phyloP scores from a whole-genome alignment of 1,140 invertebrate genomes.

The Polypedilum pembai region DNA sequence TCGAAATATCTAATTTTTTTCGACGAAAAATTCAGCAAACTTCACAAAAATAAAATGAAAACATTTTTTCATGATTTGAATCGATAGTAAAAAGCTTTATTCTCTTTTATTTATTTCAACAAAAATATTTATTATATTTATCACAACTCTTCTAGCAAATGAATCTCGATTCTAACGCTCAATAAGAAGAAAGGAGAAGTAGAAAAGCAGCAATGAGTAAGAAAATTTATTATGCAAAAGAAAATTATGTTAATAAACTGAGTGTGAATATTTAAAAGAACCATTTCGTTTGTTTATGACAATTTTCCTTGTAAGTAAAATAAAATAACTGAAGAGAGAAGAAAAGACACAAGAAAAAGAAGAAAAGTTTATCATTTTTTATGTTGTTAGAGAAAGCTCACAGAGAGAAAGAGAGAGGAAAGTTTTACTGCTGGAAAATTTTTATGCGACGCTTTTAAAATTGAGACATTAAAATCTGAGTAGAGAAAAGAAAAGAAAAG shows the following conservation, averaged over 20 bases:
- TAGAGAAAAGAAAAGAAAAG: not conserved
- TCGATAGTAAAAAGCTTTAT: too few relatives aligned
- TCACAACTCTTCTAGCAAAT: too few relatives aligned
- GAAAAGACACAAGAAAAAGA: not conserved
- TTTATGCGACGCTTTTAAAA: constrained; percentile 9
- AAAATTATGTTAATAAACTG: constrained; percentile 19
- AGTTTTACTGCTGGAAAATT: constrained; percentile 18
- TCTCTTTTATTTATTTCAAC: too few relatives aligned
- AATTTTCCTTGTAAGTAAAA: not conserved
- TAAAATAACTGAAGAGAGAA: not conserved
- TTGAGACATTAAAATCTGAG: constrained; percentile 15
- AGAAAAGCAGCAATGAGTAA: too few relatives aligned
- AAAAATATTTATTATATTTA: too few relatives aligned
- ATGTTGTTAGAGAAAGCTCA: not conserved
- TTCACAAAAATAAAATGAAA: too few relatives aligned
- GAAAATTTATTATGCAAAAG: constrained; percentile 3
- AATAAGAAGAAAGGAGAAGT: too few relatives aligned
- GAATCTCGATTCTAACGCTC: too few relatives aligned
- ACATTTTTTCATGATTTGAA: too few relatives aligned
- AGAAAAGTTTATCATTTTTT: constrained; percentile 18
- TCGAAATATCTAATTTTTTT: too few relatives aligned
- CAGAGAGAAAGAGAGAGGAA: not conserved
- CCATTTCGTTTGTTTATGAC: constrained; percentile 11
- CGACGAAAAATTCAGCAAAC: too few relatives aligned
- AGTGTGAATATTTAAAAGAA: constrained; percentile 19